Evolutionary conservation across 2,113 vertebrate species (phyloP), one percentile per base, ranked within the genome.

Genomic region (Malurus melanocephalus): DNA sequence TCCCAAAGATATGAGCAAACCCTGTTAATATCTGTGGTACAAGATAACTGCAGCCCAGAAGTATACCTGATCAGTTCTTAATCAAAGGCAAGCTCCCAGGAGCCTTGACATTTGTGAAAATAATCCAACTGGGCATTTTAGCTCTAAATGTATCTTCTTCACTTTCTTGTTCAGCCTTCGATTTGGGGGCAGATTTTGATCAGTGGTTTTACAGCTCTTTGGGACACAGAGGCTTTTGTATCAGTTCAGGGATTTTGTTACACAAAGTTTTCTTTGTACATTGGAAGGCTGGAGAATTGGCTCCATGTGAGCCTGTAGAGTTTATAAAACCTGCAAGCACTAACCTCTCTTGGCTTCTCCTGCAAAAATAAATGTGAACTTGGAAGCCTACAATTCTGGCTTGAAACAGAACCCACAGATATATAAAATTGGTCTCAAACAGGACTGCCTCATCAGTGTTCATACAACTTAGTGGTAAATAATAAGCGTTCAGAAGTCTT

Each of bases 241-340:
- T 79, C 88, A 89, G 59, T n/a, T 80, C 48, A 9, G n/a, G 68
- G 82, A 82, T 96, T 93, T 85, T 95, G 60, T 87, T 88, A 71
- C 56, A 93, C 85, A 92, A 85, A 83, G 94, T 92, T 94, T 93
- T 92, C 94, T 96, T 92, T 94, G 80, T 95, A 38, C 19, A 16
- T 65, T 80, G 65, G 60, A 74, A 93, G 49, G 35, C 49, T 78
- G 42, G 57, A 89, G 82, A 91, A 85, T 88, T 93, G 80, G 80
- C 87, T 92, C 33, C 30, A 53, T 86, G 62, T 13, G 11, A 89
- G 68, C 22, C 64, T 52, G 60, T 42, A 55, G 56, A 77, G 57
- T 92, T 94, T 86, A 88, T 68, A 92, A 92, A 95, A 85, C 61
- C 52, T 91, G 76, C 32, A 80, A 83, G 52, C 45, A 49, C 49